phyloP scores from a whole-genome alignment of 1,140 invertebrate species.

The Wiebesia pumilae region DNA sequence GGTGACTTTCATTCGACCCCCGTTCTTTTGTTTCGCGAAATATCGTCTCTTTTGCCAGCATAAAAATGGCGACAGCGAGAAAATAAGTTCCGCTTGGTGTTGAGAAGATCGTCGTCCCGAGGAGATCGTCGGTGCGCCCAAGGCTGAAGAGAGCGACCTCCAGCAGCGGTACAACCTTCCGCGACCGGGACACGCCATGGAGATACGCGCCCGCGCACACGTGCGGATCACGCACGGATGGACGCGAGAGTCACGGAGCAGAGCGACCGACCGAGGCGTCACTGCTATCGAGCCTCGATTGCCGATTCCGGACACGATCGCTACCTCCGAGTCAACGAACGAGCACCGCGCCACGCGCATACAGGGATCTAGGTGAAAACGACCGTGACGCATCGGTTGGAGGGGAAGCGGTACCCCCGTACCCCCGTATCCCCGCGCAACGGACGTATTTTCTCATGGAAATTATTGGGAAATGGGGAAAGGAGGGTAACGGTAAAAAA shows the following conservation, averaged over 20 bases:
- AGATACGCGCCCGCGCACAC: background rate
- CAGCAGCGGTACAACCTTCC: background rate
- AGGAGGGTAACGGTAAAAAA: background rate
- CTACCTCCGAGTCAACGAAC: conserved; percentile 21
- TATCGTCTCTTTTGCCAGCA: no score
- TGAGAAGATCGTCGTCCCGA: no score
- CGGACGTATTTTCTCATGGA: background rate
- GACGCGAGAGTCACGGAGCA: no score
- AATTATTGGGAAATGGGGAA: background rate
- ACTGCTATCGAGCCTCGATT: conserved; percentile 18
- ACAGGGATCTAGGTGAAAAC: background rate
- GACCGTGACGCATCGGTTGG: background rate
- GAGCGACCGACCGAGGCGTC: background rate
- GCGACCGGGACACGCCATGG: background rate
- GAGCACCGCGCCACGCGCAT: no score
- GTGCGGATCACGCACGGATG: background rate
- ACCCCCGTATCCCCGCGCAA: no score
- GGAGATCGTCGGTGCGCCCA: no score
- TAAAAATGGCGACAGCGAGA: no score
- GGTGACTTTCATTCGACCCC: no score
- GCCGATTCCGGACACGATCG: conserved; percentile 37
- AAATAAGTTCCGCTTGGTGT: no score
- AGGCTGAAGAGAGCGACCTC: background rate
- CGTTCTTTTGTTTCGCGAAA: no score
- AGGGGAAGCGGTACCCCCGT: no score